These are phyloP conservation scores for Poliocrania exsul DNA, from an alignment of 2,797 vertebrate genomes.

Conservation along the genomic window DNA sequence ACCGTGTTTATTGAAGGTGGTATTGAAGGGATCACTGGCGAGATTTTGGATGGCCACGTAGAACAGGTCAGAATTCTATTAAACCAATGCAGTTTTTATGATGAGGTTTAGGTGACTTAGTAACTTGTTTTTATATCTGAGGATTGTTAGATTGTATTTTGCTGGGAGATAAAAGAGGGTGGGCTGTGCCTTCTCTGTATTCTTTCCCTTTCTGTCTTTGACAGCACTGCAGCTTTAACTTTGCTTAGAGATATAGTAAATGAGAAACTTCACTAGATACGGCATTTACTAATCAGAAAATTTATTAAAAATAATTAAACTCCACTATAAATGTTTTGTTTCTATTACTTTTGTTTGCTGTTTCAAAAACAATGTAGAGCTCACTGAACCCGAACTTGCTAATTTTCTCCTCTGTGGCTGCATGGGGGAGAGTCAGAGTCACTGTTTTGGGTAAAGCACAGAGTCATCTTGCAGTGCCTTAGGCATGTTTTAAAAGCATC, in stretches of 20 bases:
- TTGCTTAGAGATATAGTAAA: constrained; percentile 29
- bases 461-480: constrained; percentile 39
- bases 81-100: constrained; percentile 13
- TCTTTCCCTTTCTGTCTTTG: background rate
- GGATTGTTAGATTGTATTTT: constrained; percentile 19
- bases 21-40: constrained; percentile 52
- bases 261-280: background rate
- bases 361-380: constrained; percentile 1
- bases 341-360: background rate
- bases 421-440: constrained; percentile 46
- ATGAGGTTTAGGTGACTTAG: constrained; percentile 46
- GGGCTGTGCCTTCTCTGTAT: background rate
- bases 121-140: background rate
- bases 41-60: constrained; percentile 51
- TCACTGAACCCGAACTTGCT: constrained; percentile 55
- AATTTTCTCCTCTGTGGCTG: constrained; percentile 58
- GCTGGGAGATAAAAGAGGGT: background rate
- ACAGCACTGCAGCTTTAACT: constrained; percentile 39
- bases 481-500: constrained; percentile 44
- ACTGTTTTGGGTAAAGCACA: constrained; percentile 40
- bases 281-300: background rate
- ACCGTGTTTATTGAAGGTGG: constrained; percentile 30
- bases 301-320: background rate
- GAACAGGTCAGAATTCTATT: constrained; percentile 49
- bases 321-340: background rate